Conservation (phyloP, 2,113 vertebrate species). For the Panthera tigris region DNA sequence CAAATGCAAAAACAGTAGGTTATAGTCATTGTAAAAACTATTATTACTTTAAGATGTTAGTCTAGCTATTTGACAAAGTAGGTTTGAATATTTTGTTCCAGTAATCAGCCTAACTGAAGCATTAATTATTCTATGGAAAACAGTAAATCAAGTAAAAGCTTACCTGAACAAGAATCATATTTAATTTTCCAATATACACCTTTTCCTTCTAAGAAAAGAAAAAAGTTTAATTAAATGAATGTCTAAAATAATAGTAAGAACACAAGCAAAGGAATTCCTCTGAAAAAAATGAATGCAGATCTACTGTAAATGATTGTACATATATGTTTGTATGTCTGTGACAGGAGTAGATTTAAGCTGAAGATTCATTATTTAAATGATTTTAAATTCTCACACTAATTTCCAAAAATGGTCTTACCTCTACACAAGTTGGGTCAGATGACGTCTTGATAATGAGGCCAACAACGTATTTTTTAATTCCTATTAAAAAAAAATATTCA, state of each 20-base stretch:
- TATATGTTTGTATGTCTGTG: background rate
- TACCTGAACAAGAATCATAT: slow-evolving; percentile 99
- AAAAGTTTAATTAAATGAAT: slow-evolving; percentile 5
- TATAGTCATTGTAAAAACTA: background rate
- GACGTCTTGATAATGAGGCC: slow-evolving; percentile 98
- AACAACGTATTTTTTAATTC: slow-evolving; percentile 98
- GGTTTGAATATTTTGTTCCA: background rate
- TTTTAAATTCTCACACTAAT: background rate
- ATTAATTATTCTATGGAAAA: background rate
- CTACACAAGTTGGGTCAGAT: slow-evolving; percentile 93
- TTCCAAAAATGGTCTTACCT: slow-evolving; percentile 87
- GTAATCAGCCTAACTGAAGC: background rate
- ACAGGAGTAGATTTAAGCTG: background rate
- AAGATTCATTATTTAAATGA: background rate
- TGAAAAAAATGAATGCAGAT: background rate
- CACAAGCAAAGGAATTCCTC: background rate
- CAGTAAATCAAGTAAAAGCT: slow-evolving; percentile 12
- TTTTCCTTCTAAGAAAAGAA: slow-evolving; percentile 91
- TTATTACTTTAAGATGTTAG: background rate
- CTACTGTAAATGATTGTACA: background rate
- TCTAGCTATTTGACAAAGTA: background rate
- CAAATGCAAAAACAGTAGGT: background rate
- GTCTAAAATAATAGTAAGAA: background rate
- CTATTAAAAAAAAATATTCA: slow-evolving; percentile 81
- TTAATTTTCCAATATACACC: slow-evolving; percentile 97